Evolutionary conservation across 2,113 vertebrate species (phyloP).

Genomic region (Lepidothrix coronata): DNA sequence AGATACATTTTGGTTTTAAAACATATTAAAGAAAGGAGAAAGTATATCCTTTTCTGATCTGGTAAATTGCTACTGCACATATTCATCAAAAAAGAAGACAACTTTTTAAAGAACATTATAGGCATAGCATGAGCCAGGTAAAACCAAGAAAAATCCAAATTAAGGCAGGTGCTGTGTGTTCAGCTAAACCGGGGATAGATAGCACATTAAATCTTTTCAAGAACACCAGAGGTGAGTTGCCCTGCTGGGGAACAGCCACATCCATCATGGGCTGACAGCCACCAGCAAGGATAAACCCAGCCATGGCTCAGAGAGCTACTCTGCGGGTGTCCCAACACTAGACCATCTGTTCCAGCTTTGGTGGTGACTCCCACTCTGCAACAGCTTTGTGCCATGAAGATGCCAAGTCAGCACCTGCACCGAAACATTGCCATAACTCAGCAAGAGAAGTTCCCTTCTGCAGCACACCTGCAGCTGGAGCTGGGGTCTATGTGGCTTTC

Average conservation of each 20-base stretch:
- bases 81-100: not conserved
- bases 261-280: not conserved
- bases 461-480: not conserved
- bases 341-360: not conserved
- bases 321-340: accelerated
- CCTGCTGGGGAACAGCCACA: not conserved
- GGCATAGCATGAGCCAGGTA: not conserved
- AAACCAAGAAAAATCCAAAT: not conserved
- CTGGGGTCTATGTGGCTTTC: not conserved
- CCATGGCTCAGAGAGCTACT: not conserved
- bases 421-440: not conserved
- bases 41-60: not conserved
- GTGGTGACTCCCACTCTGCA: not conserved
- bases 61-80: not conserved
- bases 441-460: not conserved
- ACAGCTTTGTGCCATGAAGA: not conserved
- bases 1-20: not conserved
- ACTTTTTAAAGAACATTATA: not conserved
- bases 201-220: not conserved
- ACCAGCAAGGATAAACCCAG: not conserved
- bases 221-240: not conserved
- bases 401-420: not conserved
- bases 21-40: not conserved
- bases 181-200: not conserved
- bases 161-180: not conserved